Evolutionary conservation across 2,113 vertebrate species (phyloP).

Genomic region (Macheiramphus alcinus): DNA sequence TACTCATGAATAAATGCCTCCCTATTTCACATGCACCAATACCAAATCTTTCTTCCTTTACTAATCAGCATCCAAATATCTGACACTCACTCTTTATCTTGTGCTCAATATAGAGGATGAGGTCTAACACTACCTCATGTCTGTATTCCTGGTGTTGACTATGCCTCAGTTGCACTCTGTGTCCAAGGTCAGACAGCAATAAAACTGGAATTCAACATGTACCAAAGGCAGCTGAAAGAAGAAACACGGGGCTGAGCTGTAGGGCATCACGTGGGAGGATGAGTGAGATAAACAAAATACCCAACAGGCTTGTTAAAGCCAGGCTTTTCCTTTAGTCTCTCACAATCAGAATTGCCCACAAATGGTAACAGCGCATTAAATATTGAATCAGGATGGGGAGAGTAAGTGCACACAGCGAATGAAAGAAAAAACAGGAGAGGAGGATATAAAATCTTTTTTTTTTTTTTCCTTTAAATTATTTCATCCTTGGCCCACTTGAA

Average conservation of each 20-base stretch:
- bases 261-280: background rate
- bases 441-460: background rate
- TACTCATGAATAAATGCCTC: background rate
- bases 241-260: rapidly evolving
- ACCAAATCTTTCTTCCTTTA: background rate
- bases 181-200: background rate
- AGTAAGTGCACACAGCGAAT: background rate
- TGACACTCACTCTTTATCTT: background rate
- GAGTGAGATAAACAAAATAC: background rate
- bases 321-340: background rate
- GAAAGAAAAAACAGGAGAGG: background rate
- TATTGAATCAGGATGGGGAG: background rate
- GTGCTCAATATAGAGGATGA: background rate
- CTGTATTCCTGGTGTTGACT: background rate
- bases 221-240: background rate
- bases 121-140: background rate
- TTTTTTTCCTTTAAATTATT: background rate
- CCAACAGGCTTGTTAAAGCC: background rate
- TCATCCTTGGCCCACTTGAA: background rate
- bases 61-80: background rate
- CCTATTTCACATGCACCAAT: background rate
- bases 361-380: background rate
- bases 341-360: background rate
- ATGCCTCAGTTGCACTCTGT: background rate
- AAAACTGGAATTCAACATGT: background rate